Percentiles rank a stretch among this genome's conserved stretches.
These are phyloP conservation scores for Brachyistius frenatus DNA, from an alignment of 2,113 vertebrate species.

Conservation along the genomic window DNA sequence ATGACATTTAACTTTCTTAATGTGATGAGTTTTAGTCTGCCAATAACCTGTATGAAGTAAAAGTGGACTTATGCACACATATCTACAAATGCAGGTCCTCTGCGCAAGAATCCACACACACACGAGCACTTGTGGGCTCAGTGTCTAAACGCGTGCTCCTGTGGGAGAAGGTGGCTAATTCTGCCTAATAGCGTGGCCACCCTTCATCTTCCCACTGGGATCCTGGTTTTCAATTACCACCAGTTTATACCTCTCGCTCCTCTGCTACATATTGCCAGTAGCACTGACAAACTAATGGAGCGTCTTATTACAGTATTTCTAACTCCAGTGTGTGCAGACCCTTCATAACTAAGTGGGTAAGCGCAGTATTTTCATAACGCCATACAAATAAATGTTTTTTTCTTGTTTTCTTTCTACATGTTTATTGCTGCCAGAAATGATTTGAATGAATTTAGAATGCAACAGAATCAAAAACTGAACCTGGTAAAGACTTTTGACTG, in stretches of 20 bases:
- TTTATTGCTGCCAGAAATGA: constrained; percentile 2
- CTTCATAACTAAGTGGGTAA: constrained; percentile 31
- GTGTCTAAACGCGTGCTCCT: constrained; percentile 66
- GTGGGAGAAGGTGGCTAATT: constrained; percentile 80
- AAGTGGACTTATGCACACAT: constrained; percentile 27
- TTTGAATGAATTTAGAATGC: constrained; percentile 3
- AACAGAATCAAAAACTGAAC: constrained; percentile 3
- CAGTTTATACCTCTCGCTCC: constrained; percentile 70
- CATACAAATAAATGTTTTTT: neutral
- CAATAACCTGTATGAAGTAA: neutral
- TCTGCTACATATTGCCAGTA: constrained; percentile 63
- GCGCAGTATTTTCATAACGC: constrained; percentile 6
- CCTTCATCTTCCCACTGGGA: constrained; percentile 78
- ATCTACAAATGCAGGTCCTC: neutral
- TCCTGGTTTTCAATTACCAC: constrained; percentile 77
- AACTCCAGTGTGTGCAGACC: constrained; percentile 18
- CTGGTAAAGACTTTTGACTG: constrained; percentile 37
- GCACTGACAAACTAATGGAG: constrained; percentile 71
- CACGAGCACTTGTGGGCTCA: constrained; percentile 45
- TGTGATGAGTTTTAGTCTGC: constrained; percentile 7
- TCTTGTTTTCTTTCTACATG: neutral
- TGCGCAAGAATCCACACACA: constrained; percentile 9
- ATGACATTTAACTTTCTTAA: constrained; percentile 35
- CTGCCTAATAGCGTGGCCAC: constrained; percentile 80
- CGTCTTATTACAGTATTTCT: constrained; percentile 64